A percentile compares a stretch with the other conserved stretches of the same genome.
These are phyloP conservation scores for Oplegnathus fasciatus DNA, from an alignment of 2,113 vertebrate genomes.

Conservation along the genomic window DNA sequence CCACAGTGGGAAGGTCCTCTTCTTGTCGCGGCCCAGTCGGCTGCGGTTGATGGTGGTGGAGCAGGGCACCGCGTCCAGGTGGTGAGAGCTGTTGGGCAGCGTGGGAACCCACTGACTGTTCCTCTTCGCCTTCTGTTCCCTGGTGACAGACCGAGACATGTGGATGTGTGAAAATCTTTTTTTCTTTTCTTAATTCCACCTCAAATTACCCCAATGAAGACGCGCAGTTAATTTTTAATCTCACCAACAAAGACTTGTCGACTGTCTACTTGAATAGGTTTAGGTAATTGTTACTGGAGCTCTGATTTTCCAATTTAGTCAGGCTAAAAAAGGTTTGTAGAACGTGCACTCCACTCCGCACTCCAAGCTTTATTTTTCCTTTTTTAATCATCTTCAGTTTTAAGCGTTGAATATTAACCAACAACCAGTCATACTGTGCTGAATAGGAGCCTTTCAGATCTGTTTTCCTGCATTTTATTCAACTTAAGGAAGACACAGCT, in stretches of 20 bases:
- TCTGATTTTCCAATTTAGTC: background rate
- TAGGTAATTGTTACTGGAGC: background rate
- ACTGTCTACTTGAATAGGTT: background rate
- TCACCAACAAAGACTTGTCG: background rate
- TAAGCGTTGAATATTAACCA: background rate
- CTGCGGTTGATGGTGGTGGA: slow-evolving; percentile 99
- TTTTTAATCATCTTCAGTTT: background rate
- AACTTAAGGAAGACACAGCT: background rate
- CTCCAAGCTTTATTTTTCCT: background rate
- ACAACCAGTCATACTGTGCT: background rate
- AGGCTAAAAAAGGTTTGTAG: background rate
- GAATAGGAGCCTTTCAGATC: background rate
- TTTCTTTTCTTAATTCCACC: no score
- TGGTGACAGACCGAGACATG: slow-evolving; percentile 52
- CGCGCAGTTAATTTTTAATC: background rate
- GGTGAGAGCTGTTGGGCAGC: slow-evolving; percentile 98
- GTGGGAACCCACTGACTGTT: slow-evolving; percentile 99
- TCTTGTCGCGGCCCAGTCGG: slow-evolving; percentile 97
- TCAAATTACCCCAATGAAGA: no score
- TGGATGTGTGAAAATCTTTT: background rate
- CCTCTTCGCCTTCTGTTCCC: slow-evolving; percentile 98
- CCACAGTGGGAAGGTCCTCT: slow-evolving; percentile 98
- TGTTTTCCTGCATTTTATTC: background rate
- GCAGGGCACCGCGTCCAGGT: slow-evolving; percentile 96
- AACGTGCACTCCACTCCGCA: no score